Base-by-base conservation (phyloP, 2,113 vertebrate genomes). In the Antechinus stuartii region DNA sequence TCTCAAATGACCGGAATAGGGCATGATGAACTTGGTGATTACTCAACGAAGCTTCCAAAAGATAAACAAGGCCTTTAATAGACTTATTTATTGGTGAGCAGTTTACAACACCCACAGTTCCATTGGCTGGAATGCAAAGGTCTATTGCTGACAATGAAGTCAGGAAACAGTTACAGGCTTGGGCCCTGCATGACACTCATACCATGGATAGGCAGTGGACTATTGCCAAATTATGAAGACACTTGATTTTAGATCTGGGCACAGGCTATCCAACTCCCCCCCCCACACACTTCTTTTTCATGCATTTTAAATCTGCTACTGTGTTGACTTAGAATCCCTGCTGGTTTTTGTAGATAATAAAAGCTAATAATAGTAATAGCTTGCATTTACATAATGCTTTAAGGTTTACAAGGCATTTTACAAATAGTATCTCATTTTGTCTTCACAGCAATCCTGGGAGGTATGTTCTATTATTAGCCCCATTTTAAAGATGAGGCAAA, bases 51-150 rank as follows among this genome's bases (percentile, higher is more conserved):
- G 97, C 92, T 98, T 94, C 95, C 90, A 94, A 96, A 97, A 95
- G 97, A 96, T 97, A 98, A 98, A 97, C 97, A 97, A 98, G 94
- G 91, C 90, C 95, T 0, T 16, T 96, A 95, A 97, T 92, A 98
- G 98, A 98, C 91, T 25, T 97, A 97, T 98, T 98, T 47, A 19
- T 96, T 93, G 96, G 97, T 92, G 96, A 95, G 93, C 98, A 98
- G 98, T 98, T 98, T 98, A 96, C 95, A 94, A 96, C 55, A 1
- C 93, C 54, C 91, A 96, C 95, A 14, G 27, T 95, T 93, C 91
- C 95, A 91, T 91, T 91, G 93, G 93, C 95, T 91, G 92, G 90
- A 94, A 95, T 91, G 97, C 93, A 96, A 97, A 96, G 97, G 93
- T 91, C 94, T 95, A 93, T 89, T 93, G 27, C 89, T 91, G 95